Percentiles rank a stretch among this genome's conserved stretches.
phyloP scores from a whole-genome alignment of 2,113 vertebrate genomes.

The Herpailurus yagouaroundi region DNA sequence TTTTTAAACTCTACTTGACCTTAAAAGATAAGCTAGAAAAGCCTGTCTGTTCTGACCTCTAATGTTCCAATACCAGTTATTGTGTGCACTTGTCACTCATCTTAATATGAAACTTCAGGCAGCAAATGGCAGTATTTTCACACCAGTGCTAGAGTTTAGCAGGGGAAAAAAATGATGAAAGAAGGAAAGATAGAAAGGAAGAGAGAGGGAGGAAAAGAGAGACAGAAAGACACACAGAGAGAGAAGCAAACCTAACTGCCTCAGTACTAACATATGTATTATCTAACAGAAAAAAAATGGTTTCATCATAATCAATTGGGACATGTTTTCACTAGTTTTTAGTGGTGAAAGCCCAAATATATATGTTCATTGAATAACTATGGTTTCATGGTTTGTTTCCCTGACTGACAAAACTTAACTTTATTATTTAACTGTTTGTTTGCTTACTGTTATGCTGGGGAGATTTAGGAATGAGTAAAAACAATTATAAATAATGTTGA shows the following conservation, averaged over 20 bases:
- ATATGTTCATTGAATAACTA: too few relatives aligned
- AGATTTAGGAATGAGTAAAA: neutral
- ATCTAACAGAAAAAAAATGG: too few relatives aligned
- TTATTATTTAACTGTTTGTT: neutral
- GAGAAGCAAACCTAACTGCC: neutral
- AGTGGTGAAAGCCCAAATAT: too few relatives aligned
- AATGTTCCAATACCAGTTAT: constrained; percentile 79
- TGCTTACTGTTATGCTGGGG: neutral
- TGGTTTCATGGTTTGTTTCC: neutral
- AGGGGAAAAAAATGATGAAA: neutral
- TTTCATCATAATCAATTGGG: too few relatives aligned
- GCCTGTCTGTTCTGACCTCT: constrained; percentile 80
- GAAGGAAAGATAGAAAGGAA: neutral
- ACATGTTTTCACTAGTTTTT: too few relatives aligned
- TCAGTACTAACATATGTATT: neutral
- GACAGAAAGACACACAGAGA: neutral
- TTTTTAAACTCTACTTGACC: constrained; percentile 86
- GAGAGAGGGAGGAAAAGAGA: neutral
- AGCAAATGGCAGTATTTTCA: constrained; percentile 75
- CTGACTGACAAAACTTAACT: neutral
- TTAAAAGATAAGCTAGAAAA: constrained; percentile 80
- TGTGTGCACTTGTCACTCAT: constrained; percentile 84
- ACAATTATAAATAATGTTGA: neutral
- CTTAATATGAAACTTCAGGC: constrained; percentile 78
- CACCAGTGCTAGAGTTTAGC: neutral